A percentile compares a stretch with the other conserved stretches of the same genome.
Conservation (phyloP, 2,888 invertebrate genomes). For the Drosophila longiperda region DNA sequence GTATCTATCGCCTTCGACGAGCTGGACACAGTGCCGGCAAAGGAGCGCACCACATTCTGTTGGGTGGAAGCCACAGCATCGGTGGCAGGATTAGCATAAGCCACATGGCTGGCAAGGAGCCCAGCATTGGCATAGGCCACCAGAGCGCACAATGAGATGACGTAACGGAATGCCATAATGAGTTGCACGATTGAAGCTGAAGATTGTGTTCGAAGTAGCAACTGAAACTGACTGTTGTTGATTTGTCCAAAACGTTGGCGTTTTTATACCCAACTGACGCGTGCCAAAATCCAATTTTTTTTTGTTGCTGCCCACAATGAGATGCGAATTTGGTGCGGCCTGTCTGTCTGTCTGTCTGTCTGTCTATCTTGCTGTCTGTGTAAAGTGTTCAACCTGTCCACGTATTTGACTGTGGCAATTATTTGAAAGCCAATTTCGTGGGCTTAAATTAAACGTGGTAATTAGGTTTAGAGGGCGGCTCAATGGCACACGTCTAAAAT, state of each 20-base stretch:
- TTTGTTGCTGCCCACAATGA: constrained; percentile 60
- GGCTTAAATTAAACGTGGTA: constrained; percentile 65
- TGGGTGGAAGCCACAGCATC: constrained; percentile 85
- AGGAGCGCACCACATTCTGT: constrained; percentile 87
- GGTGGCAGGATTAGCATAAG: constrained; percentile 75
- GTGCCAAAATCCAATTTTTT: constrained; percentile 55
- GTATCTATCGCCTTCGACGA: constrained; percentile 88
- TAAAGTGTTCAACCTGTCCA: background rate
- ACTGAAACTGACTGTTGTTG: constrained; percentile 68
- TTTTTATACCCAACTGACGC: constrained; percentile 72
- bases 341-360: constrained; percentile 7
- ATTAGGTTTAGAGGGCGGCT: constrained; percentile 60
- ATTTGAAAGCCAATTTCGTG: constrained; percentile 72
- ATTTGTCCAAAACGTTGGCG: constrained; percentile 56
- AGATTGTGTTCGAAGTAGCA: constrained; percentile 13
- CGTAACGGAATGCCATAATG: constrained; percentile 85
- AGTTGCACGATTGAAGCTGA: background rate
- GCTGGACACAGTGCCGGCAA: constrained; percentile 86
- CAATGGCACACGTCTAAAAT: constrained; percentile 77
- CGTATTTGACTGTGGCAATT: constrained; percentile 34
- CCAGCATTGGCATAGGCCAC: constrained; percentile 89
- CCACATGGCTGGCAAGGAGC: constrained; percentile 80
- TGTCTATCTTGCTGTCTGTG: constrained; percentile 3
- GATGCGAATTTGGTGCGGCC: constrained; percentile 47
- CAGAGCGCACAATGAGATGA: constrained; percentile 87